Evolutionary conservation across 2,113 vertebrate genomes (phyloP).

Genomic region (Macheiramphus alcinus): DNA sequence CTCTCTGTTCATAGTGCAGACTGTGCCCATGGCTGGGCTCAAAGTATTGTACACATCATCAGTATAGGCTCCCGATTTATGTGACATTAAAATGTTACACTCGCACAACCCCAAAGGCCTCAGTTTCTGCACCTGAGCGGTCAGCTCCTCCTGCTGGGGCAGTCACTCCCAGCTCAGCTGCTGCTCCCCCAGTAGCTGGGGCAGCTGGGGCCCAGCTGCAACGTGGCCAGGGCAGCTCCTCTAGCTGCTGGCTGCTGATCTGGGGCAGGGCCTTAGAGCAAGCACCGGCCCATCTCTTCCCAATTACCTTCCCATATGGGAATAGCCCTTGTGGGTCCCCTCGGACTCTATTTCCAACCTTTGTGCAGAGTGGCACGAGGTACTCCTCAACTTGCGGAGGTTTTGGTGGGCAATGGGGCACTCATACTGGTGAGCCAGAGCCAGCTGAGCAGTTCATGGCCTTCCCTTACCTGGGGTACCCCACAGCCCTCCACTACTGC

Average conservation of each 20-base stretch:
- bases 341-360: background rate
- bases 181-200: background rate
- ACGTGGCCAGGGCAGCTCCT: background rate
- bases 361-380: background rate
- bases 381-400: accelerated
- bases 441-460: background rate
- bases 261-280: background rate
- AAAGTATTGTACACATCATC: too few relatives aligned
- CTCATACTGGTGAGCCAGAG: background rate
- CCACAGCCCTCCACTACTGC: accelerated
- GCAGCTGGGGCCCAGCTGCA: background rate
- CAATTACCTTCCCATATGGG: background rate
- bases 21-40: background rate
- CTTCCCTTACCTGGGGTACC: background rate
- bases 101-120: background rate
- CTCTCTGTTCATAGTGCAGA: background rate
- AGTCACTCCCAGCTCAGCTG: accelerated
- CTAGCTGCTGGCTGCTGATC: background rate
- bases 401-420: accelerated
- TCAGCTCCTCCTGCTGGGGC: accelerated
- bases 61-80: background rate
- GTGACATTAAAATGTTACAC: too few relatives aligned
- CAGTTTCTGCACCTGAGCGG: accelerated
- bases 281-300: accelerated
- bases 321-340: background rate